Evolutionary conservation across 1,140 invertebrate genomes (phyloP), one percentile per base, ranked within the genome.

Genomic region (Ips typographus): DNA sequence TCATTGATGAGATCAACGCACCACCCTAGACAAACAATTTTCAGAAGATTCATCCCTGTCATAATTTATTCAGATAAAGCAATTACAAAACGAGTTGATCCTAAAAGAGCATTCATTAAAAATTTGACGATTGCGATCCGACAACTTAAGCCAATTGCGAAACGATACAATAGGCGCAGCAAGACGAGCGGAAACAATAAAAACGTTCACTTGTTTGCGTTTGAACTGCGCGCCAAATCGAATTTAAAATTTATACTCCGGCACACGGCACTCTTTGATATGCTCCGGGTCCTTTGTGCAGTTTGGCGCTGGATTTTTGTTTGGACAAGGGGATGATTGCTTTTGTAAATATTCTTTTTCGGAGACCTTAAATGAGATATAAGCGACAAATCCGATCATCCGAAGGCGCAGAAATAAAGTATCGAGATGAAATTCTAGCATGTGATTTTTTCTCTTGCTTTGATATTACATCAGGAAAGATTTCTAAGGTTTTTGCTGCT

Each of bases 201-300:
- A 63, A 76, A 74, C 70, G 72, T 73, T 74, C 72, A 76, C 65
- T 76, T 76, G 74, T 75, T 77, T 77, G 76, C 73, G 71, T 75
- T 74, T 72, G 72, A 72, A 72, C 73, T 76, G 65, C 64, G 64
- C 64, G 64, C 71, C 61, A 77, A 77, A 77, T 77, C 74, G 66
- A 77, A 77, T 77, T 77, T 75, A 77, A 77, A 76, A 77, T 77
- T 77, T 77, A 77, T 77, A 72, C 72, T 67, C 74, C 75, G 22
- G 22, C 22, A 71, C 72, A 60, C 74, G 63, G 69, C 72, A 74
- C 76, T 76, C 76, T 77, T 77, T 77, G 76, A 77, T 75, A 76
- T 66, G 53, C 75, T 74, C n/a, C 53, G 65, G 71, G 71, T 74
- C 72, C 73, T 75, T 77, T 77, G 73, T 77, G 68, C 68, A 74